phyloP scores from a whole-genome alignment of 2,797 vertebrate genomes.

The Euphonia xanthogaster region DNA sequence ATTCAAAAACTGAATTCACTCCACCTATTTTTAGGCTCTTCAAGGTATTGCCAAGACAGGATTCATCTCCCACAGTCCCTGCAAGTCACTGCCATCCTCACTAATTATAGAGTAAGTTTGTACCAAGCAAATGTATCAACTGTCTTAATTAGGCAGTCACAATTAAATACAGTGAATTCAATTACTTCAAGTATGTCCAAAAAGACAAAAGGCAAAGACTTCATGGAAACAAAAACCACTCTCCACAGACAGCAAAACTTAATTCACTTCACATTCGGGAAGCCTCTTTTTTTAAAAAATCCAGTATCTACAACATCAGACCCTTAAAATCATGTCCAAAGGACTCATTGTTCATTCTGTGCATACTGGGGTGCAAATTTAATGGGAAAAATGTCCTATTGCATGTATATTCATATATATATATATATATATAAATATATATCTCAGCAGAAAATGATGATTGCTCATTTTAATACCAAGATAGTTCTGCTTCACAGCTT shows the following conservation, averaged over 20 bases:
- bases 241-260: neutral
- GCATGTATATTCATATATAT: neutral
- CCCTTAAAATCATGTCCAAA: neutral
- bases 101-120: neutral
- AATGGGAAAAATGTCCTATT: neutral
- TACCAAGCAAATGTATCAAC: neutral
- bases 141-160: neutral
- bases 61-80: neutral
- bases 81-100: neutral
- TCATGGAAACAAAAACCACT: accelerated
- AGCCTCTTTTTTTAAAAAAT: neutral
- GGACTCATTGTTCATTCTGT: neutral
- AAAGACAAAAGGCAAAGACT: neutral
- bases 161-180: neutral
- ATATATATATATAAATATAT: neutral
- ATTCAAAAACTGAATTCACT: neutral
- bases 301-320: neutral
- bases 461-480: neutral
- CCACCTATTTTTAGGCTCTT: neutral
- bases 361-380: neutral
- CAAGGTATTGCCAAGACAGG: neutral
- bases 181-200: neutral
- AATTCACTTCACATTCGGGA: neutral
- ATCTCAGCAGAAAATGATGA: neutral
- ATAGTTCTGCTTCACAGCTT: neutral